These are phyloP conservation scores for Acanthopleura granulata DNA, from an alignment of 2,888 invertebrate genomes.

Conservation along the genomic window DNA sequence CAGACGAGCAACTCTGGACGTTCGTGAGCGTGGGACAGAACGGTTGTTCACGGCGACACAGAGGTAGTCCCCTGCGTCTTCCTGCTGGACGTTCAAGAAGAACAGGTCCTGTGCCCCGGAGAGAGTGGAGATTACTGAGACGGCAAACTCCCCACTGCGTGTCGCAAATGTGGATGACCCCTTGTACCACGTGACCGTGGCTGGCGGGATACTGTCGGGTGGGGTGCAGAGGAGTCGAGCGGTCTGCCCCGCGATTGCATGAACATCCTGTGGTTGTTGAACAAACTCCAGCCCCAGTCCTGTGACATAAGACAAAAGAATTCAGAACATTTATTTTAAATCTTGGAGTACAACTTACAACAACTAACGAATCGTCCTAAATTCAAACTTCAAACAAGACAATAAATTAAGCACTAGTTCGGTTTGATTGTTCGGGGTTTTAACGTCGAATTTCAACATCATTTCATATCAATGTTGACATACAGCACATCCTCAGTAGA, in stretches of 20 bases:
- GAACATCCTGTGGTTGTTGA: slow-evolving; percentile 43
- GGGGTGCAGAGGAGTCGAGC: slow-evolving; percentile 62
- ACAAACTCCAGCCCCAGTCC: slow-evolving; percentile 41
- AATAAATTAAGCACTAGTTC: too few relatives aligned
- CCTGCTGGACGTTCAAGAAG: slow-evolving; percentile 49
- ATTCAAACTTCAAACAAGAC: too few relatives aligned
- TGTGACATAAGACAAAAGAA: neutral
- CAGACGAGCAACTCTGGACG: slow-evolving; percentile 47
- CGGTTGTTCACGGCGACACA: slow-evolving; percentile 58
- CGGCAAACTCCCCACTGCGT: slow-evolving; percentile 34
- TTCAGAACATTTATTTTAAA: too few relatives aligned
- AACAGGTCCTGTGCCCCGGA: slow-evolving; percentile 45
- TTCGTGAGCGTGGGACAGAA: slow-evolving; percentile 48
- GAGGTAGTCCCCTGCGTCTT: slow-evolving; percentile 58
- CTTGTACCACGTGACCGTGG: slow-evolving; percentile 65
- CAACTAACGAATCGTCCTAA: too few relatives aligned
- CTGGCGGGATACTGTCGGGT: slow-evolving; percentile 62
- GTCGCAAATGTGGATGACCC: slow-evolving; percentile 43
- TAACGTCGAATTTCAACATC: too few relatives aligned
- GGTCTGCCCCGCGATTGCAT: slow-evolving; percentile 48
- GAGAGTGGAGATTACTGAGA: slow-evolving; percentile 32
- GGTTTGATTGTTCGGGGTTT: too few relatives aligned
- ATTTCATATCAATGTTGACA: too few relatives aligned
- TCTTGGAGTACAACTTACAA: too few relatives aligned
- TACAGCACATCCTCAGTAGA: too few relatives aligned